phyloP scores from a whole-genome alignment of 2,113 vertebrate genomes.

The Myotis lucifugus region DNA sequence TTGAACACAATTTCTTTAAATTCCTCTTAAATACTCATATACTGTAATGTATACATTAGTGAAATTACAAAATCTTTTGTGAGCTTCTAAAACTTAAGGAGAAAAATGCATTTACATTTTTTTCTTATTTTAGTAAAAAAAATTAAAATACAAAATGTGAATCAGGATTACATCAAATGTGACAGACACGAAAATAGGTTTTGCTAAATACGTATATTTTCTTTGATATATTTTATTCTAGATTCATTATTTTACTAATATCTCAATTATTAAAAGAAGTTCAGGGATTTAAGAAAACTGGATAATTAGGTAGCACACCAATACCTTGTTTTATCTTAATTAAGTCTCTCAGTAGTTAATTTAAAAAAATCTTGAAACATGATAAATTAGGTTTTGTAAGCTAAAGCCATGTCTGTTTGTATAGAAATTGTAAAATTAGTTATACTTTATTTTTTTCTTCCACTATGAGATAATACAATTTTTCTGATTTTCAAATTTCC shows the following conservation, averaged over 20 bases:
- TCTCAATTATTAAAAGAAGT: not conserved
- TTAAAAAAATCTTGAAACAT: not conserved
- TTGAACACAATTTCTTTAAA: not conserved
- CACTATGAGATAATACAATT: not conserved
- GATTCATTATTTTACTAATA: not conserved
- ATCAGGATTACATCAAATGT: not conserved
- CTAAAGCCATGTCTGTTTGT: not conserved
- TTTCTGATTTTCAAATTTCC: not conserved
- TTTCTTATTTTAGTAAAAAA: not conserved
- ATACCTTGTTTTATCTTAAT: not conserved
- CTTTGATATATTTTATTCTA: not conserved
- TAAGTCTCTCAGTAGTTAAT: not conserved
- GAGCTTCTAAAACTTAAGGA: not conserved
- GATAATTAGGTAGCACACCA: not conserved
- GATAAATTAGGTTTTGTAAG: not conserved
- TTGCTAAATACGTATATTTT: not conserved
- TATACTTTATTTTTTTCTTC: not conserved
- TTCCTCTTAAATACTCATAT: not conserved
- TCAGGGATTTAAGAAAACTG: not conserved
- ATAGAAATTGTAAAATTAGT: not conserved
- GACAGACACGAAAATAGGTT: not conserved
- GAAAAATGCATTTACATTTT: not conserved
- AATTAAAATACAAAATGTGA: conserved; percentile 21
- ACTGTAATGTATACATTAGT: not conserved
- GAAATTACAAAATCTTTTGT: not conserved